These are phyloP conservation scores for Trichopoda pennipes DNA, from an alignment of 2,888 invertebrate genomes.

Conservation along the genomic window DNA sequence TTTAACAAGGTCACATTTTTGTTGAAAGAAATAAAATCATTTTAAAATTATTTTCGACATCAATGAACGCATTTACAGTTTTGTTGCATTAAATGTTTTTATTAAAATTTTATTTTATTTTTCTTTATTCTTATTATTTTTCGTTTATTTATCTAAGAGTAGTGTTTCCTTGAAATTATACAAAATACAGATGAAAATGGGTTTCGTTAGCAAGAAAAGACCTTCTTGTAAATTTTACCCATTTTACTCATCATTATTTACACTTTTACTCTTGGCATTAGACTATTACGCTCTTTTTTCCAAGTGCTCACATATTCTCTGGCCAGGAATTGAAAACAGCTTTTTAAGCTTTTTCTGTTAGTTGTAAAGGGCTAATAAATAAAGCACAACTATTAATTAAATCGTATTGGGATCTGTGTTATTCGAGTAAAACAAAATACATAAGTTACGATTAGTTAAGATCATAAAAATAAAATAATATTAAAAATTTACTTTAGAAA, in stretches of 20 bases:
- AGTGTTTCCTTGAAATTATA: constrained; percentile 57
- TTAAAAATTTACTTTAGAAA: not conserved
- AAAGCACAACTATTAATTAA: constrained; percentile 6
- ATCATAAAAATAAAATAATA: not conserved
- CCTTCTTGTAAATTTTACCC: constrained; percentile 27
- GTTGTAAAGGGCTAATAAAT: no score
- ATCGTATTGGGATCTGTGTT: constrained; percentile 8
- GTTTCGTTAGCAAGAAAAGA: constrained; percentile 31
- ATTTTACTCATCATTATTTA: constrained; percentile 6
- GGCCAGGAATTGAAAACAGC: constrained; percentile 37
- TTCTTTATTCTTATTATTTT: not conserved
- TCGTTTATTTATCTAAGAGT: not conserved
- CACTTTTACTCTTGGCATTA: constrained; percentile 21
- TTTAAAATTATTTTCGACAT: constrained; percentile 11
- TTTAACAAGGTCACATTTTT: constrained; percentile 41
- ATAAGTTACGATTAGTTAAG: not conserved
- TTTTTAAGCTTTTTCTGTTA: constrained; percentile 36
- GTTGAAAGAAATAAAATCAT: constrained; percentile 1
- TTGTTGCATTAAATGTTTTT: constrained; percentile 12
- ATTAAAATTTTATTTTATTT: not conserved
- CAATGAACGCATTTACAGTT: constrained; percentile 14
- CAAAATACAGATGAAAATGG: constrained; percentile 24
- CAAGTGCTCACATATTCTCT: constrained; percentile 16
- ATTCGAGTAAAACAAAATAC: not conserved
- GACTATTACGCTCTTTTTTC: constrained; percentile 25